Percentiles rank a stretch among this genome's conserved stretches.
Evolutionary conservation across 2,113 vertebrate genomes (phyloP).

Genomic region (Syngnathus typhle): DNA sequence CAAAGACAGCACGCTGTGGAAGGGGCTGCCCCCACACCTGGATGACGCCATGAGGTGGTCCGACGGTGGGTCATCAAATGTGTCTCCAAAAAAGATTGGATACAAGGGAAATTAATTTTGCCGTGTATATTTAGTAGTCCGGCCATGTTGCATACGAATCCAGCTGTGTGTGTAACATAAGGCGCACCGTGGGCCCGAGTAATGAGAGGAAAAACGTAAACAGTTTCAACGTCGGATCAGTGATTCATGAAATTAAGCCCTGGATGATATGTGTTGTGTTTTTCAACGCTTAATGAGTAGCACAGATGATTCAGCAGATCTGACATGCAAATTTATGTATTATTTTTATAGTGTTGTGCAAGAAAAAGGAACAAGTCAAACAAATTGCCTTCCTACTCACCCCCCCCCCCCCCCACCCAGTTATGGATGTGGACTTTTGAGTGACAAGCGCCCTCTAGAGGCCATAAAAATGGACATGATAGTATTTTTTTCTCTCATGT

Average conservation of each 20-base stretch:
- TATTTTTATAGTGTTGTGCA: not conserved
- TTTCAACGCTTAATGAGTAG: constrained; percentile 9
- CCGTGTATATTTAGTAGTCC: constrained; percentile 8
- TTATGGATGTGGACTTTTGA: not conserved
- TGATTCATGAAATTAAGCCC: constrained; percentile 35
- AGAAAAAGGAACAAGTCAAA: not conserved
- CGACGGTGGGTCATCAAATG: constrained; percentile 76
- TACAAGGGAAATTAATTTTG: too few species aligned
- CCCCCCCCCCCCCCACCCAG: not conserved
- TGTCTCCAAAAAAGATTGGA: too few species aligned
- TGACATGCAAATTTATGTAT: constrained; percentile 2
- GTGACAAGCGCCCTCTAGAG: constrained; percentile 7
- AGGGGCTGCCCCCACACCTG: constrained; percentile 79
- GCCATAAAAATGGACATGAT: not conserved
- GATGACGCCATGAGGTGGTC: constrained; percentile 95
- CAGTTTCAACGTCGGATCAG: constrained; percentile 17
- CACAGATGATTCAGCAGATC: constrained; percentile 5
- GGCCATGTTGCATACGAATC: constrained; percentile 1
- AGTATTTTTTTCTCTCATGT: too few species aligned
- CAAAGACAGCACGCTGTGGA: constrained; percentile 80
- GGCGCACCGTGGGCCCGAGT: constrained; percentile 4
- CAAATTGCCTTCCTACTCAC: not conserved
- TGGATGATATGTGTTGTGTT: constrained; percentile 13
- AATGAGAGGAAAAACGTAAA: constrained; percentile 23
- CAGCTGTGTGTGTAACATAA: constrained; percentile 7